Evolutionary conservation across 2,113 vertebrate genomes (phyloP).

Genomic region (Cervus canadensis): DNA sequence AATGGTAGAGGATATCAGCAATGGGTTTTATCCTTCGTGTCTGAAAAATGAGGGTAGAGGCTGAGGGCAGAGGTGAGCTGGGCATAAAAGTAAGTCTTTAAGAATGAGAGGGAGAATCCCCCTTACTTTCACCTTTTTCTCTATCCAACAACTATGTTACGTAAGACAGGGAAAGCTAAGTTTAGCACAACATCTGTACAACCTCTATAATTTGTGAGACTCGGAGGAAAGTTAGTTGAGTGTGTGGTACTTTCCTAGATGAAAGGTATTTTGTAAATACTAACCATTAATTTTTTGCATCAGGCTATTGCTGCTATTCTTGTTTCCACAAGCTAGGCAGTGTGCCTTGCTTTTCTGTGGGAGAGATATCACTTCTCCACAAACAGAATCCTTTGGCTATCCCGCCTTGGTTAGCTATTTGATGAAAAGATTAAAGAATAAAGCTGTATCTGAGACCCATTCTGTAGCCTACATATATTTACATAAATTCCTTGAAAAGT

Average conservation of each 20-base stretch:
- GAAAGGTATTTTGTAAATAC: constrained; percentile 43
- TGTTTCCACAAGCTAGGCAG: not conserved
- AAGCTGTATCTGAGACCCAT: constrained; percentile 64
- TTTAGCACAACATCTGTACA: not conserved
- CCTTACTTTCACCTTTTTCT: not conserved
- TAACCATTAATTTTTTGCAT: constrained; percentile 45
- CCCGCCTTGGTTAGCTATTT: constrained; percentile 50
- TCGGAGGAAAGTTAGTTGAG: not conserved
- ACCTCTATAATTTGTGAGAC: not conserved
- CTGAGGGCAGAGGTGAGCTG: not conserved
- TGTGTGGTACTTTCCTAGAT: not conserved
- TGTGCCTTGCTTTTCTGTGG: constrained; percentile 27
- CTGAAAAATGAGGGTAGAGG: not conserved
- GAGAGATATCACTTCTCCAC: constrained; percentile 35
- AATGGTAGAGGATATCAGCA: not conserved
- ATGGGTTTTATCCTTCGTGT: not conserved
- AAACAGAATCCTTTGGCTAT: constrained; percentile 47
- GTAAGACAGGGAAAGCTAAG: not conserved
- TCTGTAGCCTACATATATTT: constrained; percentile 72
- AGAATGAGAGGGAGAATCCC: not conserved
- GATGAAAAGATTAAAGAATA: constrained; percentile 75
- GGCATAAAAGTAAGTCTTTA: not conserved
- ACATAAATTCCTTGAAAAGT: constrained; percentile 75
- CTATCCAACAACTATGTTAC: not conserved
- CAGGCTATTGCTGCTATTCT: not conserved